Evolutionary conservation across 37 sponge, comb jelly and placozoan genomes (phyloP), one percentile per base, ranked within the genome.

Genomic region (Ephydatia muelleri): DNA sequence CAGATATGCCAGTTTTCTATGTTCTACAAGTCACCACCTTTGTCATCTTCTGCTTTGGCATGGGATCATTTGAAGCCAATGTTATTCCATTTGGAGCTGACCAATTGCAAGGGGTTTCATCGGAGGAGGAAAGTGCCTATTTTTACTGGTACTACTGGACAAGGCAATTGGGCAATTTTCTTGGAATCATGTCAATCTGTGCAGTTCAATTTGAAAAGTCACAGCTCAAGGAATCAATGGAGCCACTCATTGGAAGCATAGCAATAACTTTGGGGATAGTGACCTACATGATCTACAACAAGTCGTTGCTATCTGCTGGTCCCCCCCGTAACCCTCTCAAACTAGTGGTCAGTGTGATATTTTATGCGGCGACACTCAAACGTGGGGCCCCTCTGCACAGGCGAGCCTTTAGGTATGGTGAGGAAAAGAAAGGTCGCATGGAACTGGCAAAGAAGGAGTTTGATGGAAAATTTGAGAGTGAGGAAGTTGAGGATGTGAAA

Each of bases 401-500:
- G n/a, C 75, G 82, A 37, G 49, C 69, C 19, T 87, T 87, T 38
- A 36, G 88, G 3, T 87, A 87, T 47, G 88, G 88, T 43, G 88
- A 87, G 31, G 82, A 57, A 1, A 75, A 47, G 43, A 68, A 73
- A 19, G 64, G 64, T 22, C 67, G 88, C n/a, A 87, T 87, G 30
- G 88, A 87, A 16, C 75, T 87, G 35, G 88, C 88, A 1, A 87
- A 87, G 70, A 67, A 19, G 0, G 77, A 82, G 35, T 87, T 70
- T 65, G 88, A 87, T 68, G 88, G 88, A 19, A 87, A 67, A 13
- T 87, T 76, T 40, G 67, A 39, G n/a, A 39, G 76, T 11, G 88
- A 87, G 26, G 75, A 87, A n/a, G 88, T 87, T 25, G 88, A 87
- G 65, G 70, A 87, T 66, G 82, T 87, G 35, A 87, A 87, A 57